These are phyloP conservation scores for Micoletzkya japonica DNA, from an alignment of 2,888 invertebrate species.

Conservation along the genomic window DNA sequence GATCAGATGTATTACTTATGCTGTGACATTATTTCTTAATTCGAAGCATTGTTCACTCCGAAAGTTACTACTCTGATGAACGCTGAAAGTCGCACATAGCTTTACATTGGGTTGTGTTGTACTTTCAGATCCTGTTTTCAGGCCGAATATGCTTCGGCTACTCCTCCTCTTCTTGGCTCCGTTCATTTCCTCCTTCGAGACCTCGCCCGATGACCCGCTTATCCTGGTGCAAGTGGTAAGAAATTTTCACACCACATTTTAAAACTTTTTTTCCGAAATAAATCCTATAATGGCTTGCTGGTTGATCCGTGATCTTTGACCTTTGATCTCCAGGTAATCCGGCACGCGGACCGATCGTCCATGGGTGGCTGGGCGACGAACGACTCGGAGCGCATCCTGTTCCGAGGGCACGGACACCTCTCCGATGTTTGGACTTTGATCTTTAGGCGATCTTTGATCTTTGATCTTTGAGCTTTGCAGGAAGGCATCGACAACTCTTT, in stretches of 20 bases:
- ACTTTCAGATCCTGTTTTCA: no score
- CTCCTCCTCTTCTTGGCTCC: no score
- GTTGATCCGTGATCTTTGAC: background rate
- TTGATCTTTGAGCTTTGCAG: background rate
- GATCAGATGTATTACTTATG: no score
- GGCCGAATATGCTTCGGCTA: no score
- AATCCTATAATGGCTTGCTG: no score
- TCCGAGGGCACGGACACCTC: constrained; percentile 21
- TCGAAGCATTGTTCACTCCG: no score
- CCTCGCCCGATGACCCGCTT: constrained; percentile 14
- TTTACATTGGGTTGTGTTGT: no score
- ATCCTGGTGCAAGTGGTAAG: constrained; percentile 23
- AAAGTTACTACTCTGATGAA: no score
- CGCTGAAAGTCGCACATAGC: no score
- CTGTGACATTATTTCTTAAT: no score
- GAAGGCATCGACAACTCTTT: constrained; percentile 23
- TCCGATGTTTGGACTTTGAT: constrained; percentile 7
- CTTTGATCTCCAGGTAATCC: constrained; percentile 19
- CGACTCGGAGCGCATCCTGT: constrained; percentile 11
- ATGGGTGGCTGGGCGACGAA: constrained; percentile 12
- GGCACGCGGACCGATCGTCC: constrained; percentile 20
- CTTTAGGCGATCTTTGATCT: background rate
- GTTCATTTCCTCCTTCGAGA: background rate
- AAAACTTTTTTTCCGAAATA: no score
- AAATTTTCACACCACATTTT: no score